Conservation (phyloP, 2,797 vertebrate species). For the Sebastes steindachneri region DNA sequence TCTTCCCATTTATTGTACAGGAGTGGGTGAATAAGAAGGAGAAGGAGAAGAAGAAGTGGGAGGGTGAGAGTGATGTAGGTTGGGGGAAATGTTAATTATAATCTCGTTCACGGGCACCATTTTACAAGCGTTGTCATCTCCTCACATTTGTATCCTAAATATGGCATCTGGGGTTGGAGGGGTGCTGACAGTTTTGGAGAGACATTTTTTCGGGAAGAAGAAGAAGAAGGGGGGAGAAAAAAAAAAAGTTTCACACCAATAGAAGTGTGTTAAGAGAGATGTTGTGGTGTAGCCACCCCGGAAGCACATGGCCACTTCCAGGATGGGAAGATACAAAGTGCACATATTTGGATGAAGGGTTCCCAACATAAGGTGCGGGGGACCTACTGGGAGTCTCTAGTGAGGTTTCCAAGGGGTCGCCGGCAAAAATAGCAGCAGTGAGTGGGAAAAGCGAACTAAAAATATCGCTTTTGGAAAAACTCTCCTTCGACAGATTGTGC, state of each 20-base stretch:
- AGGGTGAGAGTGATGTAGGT: slow-evolving; percentile 84
- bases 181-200: slow-evolving; percentile 58
- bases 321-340: slow-evolving; percentile 37
- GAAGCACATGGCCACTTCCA: slow-evolving; percentile 61
- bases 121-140: slow-evolving; percentile 83
- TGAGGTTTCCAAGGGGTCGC: slow-evolving; percentile 1
- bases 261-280: slow-evolving; percentile 48
- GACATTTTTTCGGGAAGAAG: slow-evolving; percentile 35
- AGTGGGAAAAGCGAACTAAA: background rate
- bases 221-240: background rate
- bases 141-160: slow-evolving; percentile 77
- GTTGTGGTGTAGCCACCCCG: slow-evolving; percentile 51
- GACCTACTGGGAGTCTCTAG: background rate
- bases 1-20: slow-evolving; percentile 84
- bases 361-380: slow-evolving; percentile 41
- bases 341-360: slow-evolving; percentile 33
- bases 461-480: background rate
- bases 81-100: slow-evolving; percentile 89
- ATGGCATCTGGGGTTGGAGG: slow-evolving; percentile 76
- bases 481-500: background rate
- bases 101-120: slow-evolving; percentile 85
- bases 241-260: slow-evolving; percentile 56
- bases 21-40: slow-evolving; percentile 78
- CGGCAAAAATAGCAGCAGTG: background rate
- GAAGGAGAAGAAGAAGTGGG: slow-evolving; percentile 73